phyloP scores from a whole-genome alignment of 1,140 invertebrate genomes.

The Nixonia krombeini region DNA sequence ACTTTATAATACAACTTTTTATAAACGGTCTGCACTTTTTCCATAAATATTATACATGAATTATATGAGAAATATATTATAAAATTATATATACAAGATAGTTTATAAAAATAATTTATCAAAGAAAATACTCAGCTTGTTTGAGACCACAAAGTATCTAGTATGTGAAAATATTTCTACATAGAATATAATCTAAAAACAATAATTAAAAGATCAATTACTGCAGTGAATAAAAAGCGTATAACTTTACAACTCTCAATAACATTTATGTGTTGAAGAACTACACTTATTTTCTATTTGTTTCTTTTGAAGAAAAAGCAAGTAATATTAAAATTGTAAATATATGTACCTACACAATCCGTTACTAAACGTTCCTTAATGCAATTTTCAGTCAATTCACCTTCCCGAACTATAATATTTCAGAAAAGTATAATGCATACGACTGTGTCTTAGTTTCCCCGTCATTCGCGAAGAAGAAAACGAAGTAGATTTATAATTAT shows the following conservation, averaged over 20 bases:
- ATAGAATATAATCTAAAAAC: too few relatives aligned
- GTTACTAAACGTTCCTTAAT: neutral
- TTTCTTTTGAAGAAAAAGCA: neutral
- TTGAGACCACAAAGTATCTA: too few relatives aligned
- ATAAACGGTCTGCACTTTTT: too few relatives aligned
- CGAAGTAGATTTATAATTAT: neutral
- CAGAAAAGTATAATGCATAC: neutral
- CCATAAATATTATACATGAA: too few relatives aligned
- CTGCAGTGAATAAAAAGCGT: conserved; percentile 1
- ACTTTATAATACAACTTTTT: too few relatives aligned
- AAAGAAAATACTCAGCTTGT: too few relatives aligned
- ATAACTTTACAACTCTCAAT: neutral
- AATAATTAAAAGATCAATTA: neutral
- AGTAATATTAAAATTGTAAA: conserved; percentile 1
- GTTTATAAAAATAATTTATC: too few relatives aligned
- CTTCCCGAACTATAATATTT: neutral
- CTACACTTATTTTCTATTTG: neutral
- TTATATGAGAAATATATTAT: too few relatives aligned
- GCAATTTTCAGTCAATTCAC: neutral
- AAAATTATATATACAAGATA: too few relatives aligned
- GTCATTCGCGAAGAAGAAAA: neutral
- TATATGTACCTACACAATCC: conserved; percentile 5
- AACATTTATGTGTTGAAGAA: neutral
- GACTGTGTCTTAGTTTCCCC: too few relatives aligned
- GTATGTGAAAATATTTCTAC: too few relatives aligned